Percentiles rank a stretch among this genome's conserved stretches.
Conservation (phyloP, 2,113 vertebrate genomes). For the Cathartes aura region DNA sequence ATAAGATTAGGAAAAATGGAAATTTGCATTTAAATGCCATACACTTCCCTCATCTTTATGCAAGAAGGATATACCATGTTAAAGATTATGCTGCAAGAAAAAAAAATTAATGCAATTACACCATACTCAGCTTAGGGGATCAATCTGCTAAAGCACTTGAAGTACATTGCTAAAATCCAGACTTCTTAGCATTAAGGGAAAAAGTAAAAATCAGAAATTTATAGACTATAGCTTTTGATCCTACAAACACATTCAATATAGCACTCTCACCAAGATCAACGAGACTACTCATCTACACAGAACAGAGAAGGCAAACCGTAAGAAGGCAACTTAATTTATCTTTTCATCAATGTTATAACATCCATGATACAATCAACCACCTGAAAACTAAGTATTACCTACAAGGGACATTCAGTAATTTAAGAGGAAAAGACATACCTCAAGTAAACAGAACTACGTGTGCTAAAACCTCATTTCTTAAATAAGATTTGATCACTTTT, state of each 20-base stretch:
- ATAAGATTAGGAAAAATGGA: background rate
- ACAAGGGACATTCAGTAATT: background rate
- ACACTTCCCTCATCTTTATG: background rate
- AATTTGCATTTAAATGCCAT: background rate
- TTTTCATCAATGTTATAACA: background rate
- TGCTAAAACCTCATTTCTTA: background rate
- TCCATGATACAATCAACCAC: background rate
- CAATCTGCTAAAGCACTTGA: background rate
- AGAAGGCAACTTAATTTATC: background rate
- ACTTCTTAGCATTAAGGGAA: background rate
- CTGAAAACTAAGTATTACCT: background rate
- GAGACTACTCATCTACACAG: background rate
- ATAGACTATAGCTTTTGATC: background rate
- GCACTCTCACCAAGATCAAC: background rate
- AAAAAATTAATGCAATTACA: background rate
- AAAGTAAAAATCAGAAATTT: background rate
- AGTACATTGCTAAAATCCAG: background rate
- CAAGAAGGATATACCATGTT: background rate
- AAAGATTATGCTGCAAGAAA: background rate
- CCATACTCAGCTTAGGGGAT: background rate
- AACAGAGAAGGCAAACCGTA: background rate
- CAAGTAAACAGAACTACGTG: background rate
- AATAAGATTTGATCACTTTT: background rate
- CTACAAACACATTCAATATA: background rate
- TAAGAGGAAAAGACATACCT: background rate